phyloP scores from a whole-genome alignment of 1,140 invertebrate species.

The Proctacanthus coquilletti region DNA sequence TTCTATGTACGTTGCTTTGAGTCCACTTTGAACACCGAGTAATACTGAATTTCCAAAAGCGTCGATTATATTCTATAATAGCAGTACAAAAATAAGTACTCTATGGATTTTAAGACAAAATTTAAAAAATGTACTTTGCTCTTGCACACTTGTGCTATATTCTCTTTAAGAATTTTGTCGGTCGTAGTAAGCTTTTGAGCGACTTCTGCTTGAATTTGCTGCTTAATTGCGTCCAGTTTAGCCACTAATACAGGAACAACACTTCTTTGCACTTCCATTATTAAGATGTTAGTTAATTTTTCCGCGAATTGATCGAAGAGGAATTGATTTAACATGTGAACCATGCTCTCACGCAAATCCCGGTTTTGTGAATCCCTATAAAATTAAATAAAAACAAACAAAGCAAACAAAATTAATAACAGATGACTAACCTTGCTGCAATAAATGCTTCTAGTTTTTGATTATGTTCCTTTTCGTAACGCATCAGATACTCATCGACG shows the following conservation, averaged over 20 bases:
- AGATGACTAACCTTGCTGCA: conserved; percentile 12
- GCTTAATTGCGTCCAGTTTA: conserved; percentile 47
- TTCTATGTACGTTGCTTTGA: conserved; percentile 39
- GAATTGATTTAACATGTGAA: conserved; percentile 27
- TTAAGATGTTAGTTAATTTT: conserved; percentile 29
- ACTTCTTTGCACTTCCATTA: conserved; percentile 31
- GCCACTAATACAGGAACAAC: conserved; percentile 37
- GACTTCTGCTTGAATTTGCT: conserved; percentile 51
- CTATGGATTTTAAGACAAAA: not conserved
- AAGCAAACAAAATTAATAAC: not conserved
- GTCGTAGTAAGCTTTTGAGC: conserved; percentile 50
- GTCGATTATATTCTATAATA: conserved; percentile 50
- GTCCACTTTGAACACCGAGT: conserved; percentile 34
- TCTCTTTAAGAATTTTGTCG: conserved; percentile 60
- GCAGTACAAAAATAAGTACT: not conserved
- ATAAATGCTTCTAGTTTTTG: conserved; percentile 20
- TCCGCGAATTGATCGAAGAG: conserved; percentile 31
- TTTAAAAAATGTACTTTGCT: conserved; percentile 41
- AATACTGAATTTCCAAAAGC: conserved; percentile 46
- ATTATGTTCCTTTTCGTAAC: conserved; percentile 32
- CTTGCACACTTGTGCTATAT: conserved; percentile 57
- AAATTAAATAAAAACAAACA: conserved; percentile 1
- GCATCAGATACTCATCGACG: conserved; percentile 25
- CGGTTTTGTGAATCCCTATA: conserved; percentile 24
- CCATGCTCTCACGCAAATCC: conserved; percentile 32